Percentiles rank a stretch among this genome's conserved stretches.
Conservation (phyloP, 2,113 vertebrate species). For the Sapayoa aenigma region DNA sequence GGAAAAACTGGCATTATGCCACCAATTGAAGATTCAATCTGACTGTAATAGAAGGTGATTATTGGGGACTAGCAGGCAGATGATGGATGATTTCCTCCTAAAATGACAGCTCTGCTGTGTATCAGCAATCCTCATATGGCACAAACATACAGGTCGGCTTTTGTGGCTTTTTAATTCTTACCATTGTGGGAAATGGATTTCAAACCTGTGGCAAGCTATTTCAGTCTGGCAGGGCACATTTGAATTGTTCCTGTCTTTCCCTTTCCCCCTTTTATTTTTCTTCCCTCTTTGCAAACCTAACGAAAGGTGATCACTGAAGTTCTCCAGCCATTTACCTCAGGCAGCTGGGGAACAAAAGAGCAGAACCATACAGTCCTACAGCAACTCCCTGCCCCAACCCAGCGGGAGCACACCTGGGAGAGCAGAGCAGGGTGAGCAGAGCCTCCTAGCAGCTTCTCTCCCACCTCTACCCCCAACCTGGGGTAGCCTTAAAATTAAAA, state of each 20-base stretch:
- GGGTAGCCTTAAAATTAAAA: neutral
- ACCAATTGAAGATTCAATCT: conserved; percentile 75
- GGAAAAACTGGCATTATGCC: conserved; percentile 71
- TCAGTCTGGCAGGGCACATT: conserved; percentile 36
- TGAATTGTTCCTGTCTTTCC: neutral
- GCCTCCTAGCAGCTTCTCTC: neutral
- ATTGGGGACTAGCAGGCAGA: conserved; percentile 74
- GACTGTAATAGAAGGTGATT: conserved; percentile 81
- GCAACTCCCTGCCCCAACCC: neutral
- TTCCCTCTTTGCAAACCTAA: neutral
- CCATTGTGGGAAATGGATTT: conserved; percentile 64
- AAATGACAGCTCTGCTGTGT: conserved; percentile 76
- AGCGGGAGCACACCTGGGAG: neutral
- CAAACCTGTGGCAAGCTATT: conserved; percentile 39
- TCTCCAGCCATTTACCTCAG: neutral
- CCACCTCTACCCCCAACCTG: rapidly evolving
- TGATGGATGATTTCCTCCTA: conserved; percentile 76
- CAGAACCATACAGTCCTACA: neutral
- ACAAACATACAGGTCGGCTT: conserved; percentile 50
- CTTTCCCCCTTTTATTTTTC: neutral
- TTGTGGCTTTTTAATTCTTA: conserved; percentile 68
- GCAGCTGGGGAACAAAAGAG: conserved; percentile 28
- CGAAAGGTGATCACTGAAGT: conserved; percentile 21
- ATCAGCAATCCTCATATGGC: conserved; percentile 48
- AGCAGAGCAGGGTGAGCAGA: neutral